Base-by-base conservation (phyloP, 1,140 invertebrate species). In the Drosophila truncata region DNA sequence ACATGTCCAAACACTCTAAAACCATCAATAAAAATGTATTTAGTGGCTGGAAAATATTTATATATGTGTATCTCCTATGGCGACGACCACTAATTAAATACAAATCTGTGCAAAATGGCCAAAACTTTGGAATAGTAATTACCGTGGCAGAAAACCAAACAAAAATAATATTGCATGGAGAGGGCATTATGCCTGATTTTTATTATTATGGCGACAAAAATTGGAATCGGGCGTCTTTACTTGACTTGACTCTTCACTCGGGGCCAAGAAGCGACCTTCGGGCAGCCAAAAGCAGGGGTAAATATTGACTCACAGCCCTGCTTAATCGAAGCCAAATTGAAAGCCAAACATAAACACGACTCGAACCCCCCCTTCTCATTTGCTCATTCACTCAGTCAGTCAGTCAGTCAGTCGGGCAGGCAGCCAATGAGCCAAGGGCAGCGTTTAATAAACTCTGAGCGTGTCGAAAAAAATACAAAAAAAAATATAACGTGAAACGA, bases 261-360 rank as follows among this genome's bases (percentile, higher is more conserved):
- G 61, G 62, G 62, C 63, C 62, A 70, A 70, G 63, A 70, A 70
- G 39, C 66, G 63, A 55, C 66, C 66, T 70, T 70, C 39, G 31
- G 31, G 31, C 20, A 37, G 64, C 59, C 64, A 64, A 44, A 42
- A 42, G 37, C 10, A n/a, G 42, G 47, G 63, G 31, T 65, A 70
- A 70, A 70, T 70, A 70, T 70, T 70, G 49, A 54, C 46, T 67
- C 46, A 69, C 35, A 66, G 44, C 66, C 52, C 66, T 44, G 47
- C 57, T 46, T 73, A 52, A 74, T 74, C 70, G 69, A 73, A 72
- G 69, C 50, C 66, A 71, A 74, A 74, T 74, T 73, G 47, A 62
- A 73, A 61, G 37, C 39, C 69, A 74, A 74, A 74, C 70, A 74
- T 47, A 37, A 60, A 39, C 50, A 57, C 50, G 50, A 31, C 11